phyloP scores from a whole-genome alignment of 1,140 invertebrate species.

The Callitettix versicolor region DNA sequence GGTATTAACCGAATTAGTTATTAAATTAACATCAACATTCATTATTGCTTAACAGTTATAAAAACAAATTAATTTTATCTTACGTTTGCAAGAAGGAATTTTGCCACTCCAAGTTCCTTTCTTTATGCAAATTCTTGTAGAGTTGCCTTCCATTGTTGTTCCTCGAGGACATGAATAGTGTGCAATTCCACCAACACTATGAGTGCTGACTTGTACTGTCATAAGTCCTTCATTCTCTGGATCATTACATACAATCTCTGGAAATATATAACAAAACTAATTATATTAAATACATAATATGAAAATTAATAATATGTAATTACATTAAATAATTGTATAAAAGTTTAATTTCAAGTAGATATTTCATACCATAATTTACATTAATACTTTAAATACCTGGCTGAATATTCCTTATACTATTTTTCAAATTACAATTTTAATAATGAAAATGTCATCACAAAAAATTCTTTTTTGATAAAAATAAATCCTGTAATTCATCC shows the following conservation, averaged over 20 bases:
- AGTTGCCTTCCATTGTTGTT: slow-evolving; percentile 66
- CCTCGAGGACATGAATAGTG: slow-evolving; percentile 74
- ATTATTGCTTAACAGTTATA: no score
- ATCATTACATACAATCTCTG: slow-evolving; percentile 67
- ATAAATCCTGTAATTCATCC: no score
- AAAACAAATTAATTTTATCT: no score
- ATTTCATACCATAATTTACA: no score
- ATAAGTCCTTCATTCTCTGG: slow-evolving; percentile 48
- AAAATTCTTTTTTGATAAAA: no score
- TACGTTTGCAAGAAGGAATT: slow-evolving; percentile 70
- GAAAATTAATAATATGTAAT: background rate
- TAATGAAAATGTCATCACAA: no score
- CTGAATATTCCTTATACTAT: no score
- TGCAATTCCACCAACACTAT: slow-evolving; percentile 62
- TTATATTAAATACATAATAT: no score
- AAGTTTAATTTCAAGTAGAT: background rate
- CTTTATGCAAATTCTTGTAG: slow-evolving; percentile 59
- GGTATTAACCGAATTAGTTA: no score
- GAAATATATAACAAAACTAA: slow-evolving; percentile 25
- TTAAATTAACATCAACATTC: no score
- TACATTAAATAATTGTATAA: background rate
- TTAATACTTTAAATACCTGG: no score
- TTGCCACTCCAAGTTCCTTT: slow-evolving; percentile 74
- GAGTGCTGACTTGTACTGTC: slow-evolving; percentile 47
- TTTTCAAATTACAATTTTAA: no score